Conservation (phyloP, 2,888 invertebrate species). For the Mesopsocus fuscifrons region DNA sequence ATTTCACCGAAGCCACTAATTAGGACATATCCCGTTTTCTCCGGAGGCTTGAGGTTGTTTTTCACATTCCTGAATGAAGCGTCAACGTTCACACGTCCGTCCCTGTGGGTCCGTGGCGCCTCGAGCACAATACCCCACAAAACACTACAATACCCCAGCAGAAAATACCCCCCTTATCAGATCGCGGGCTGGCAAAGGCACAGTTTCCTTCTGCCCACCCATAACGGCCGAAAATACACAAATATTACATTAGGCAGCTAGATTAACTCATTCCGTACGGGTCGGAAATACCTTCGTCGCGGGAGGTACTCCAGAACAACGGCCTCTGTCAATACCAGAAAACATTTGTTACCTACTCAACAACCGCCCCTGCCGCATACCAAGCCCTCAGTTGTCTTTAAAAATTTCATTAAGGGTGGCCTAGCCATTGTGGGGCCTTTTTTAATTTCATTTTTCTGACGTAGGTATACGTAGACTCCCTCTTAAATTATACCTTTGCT, state of each 20-base stretch:
- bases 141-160: not conserved
- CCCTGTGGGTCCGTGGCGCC: not conserved
- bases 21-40: no score
- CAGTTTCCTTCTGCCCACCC: not conserved
- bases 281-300: not conserved
- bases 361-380: no score
- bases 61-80: not conserved
- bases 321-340: no score
- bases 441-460: no score
- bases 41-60: no score
- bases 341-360: no score
- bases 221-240: not conserved
- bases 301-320: not conserved
- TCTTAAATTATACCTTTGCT: no score
- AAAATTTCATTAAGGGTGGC: no score
- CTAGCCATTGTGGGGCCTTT: no score
- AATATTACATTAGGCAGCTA: not conserved
- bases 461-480: no score
- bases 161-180: not conserved
- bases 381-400: no score
- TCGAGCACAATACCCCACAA: not conserved
- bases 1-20: no score
- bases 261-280: not conserved
- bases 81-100: not conserved
- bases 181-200: not conserved